A percentile compares a stretch with the other conserved stretches of the same genome.
Conservation (phyloP, 2,113 vertebrate genomes). For the Pachyramphus minor region DNA sequence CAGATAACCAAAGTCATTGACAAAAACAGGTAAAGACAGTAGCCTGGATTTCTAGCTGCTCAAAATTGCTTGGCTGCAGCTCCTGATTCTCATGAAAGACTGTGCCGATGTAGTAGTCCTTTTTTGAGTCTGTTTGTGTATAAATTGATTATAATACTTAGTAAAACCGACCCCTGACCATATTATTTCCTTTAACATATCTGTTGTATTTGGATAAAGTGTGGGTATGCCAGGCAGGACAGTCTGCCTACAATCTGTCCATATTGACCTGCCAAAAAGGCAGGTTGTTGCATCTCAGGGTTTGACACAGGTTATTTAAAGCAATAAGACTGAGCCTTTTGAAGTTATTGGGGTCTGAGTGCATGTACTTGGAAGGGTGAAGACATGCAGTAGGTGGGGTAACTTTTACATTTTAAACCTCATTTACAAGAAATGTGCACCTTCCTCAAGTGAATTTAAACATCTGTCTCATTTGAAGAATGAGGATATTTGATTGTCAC, state of each 20-base stretch:
- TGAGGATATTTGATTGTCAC: background rate
- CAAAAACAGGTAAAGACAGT: background rate
- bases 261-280: background rate
- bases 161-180: background rate
- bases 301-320: background rate
- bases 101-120: accelerated
- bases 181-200: background rate
- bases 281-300: background rate
- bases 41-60: background rate
- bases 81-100: background rate
- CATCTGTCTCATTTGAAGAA: background rate
- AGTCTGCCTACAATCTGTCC: background rate
- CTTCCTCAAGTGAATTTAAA: background rate
- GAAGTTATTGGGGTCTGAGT: background rate
- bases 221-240: background rate
- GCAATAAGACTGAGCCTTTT: background rate
- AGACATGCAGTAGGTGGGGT: background rate
- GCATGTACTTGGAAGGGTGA: background rate
- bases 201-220: background rate
- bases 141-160: background rate
- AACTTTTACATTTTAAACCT: background rate
- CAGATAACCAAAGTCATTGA: background rate
- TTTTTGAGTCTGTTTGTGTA: background rate
- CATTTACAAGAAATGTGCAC: background rate
- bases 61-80: background rate